These are phyloP conservation scores for Gallinago stenura DNA, from an alignment of 2,797 vertebrate species.

Conservation along the genomic window DNA sequence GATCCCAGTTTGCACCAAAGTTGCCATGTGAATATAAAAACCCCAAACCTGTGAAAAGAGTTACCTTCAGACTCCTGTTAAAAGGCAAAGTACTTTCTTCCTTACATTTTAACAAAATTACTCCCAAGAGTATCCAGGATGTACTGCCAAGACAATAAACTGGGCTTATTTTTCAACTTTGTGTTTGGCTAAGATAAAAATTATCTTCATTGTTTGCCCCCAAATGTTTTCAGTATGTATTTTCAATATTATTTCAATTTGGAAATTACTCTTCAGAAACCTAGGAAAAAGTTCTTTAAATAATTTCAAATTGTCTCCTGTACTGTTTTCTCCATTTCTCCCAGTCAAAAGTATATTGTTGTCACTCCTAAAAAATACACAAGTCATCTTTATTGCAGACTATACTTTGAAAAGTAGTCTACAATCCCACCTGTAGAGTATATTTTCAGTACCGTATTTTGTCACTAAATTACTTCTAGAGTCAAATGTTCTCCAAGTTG, in stretches of 20 bases:
- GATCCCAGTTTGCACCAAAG: background rate
- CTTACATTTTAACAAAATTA: background rate
- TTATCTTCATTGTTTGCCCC: background rate
- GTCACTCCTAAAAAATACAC: background rate
- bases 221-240: background rate
- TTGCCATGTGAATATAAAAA: background rate
- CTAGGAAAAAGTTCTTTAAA: background rate
- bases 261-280: background rate
- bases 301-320: background rate
- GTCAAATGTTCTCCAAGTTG: background rate
- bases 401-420: background rate
- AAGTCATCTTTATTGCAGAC: background rate
- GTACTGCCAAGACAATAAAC: background rate
- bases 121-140: background rate
- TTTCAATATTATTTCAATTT: background rate
- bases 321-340: background rate
- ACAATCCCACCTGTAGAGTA: background rate
- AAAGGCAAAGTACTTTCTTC: background rate
- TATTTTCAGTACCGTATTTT: background rate
- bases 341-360: background rate
- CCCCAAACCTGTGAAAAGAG: background rate
- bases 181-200: background rate
- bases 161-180: background rate
- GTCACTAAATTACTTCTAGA: background rate
- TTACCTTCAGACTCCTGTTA: background rate